Evolutionary conservation across 35 echinoderm and acorn worm species (phyloP).

Genomic region (Apostichopus californicus): DNA sequence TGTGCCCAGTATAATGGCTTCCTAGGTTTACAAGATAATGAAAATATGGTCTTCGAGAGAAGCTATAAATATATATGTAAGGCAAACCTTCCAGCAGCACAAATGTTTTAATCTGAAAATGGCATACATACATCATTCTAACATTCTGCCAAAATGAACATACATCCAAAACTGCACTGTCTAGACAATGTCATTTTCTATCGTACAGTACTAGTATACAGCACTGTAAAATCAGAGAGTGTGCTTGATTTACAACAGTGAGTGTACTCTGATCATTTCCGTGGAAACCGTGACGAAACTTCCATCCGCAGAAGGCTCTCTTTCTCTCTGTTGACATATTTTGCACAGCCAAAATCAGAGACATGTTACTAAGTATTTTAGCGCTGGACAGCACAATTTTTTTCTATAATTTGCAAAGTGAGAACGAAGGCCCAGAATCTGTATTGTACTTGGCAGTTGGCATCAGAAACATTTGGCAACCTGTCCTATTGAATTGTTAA

Average conservation of each 20-base stretch:
- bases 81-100: too few relatives aligned
- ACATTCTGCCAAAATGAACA: not conserved
- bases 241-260: not conserved
- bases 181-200: conserved; percentile 8
- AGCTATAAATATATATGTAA: too few relatives aligned
- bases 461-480: too few relatives aligned
- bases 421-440: too few relatives aligned
- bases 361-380: too few relatives aligned
- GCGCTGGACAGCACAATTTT: too few relatives aligned
- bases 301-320: not conserved
- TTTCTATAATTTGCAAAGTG: too few relatives aligned
- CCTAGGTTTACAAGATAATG: too few relatives aligned
- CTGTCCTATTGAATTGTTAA: too few relatives aligned
- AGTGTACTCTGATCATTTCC: conserved; percentile 9
- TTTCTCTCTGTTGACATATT: not conserved
- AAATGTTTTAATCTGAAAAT: conserved; percentile 1
- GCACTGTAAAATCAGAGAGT: not conserved
- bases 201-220: not conserved
- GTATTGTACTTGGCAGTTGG: too few relatives aligned
- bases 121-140: not conserved
- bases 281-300: conserved; percentile 1
- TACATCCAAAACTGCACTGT: not conserved
- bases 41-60: too few relatives aligned
- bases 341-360: not conserved
- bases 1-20: too few relatives aligned